Percentiles rank a stretch among this genome's conserved stretches.
phyloP scores from a whole-genome alignment of 37 sponge, comb jelly and placozoan species.

The Diacarnus erythraeanus region DNA sequence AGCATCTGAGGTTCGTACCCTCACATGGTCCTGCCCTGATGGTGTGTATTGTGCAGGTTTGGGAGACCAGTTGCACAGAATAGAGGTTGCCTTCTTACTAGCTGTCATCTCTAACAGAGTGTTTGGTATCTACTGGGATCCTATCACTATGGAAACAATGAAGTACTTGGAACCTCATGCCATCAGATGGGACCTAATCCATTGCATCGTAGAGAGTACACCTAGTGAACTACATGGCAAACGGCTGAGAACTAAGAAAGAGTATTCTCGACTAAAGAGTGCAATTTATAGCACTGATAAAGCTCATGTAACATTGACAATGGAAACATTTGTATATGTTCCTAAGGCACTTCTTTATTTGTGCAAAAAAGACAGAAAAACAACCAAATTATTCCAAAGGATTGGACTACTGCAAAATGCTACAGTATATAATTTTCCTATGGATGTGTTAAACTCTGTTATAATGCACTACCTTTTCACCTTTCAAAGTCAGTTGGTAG shows the following conservation, averaged over 20 bases:
- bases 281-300: not conserved
- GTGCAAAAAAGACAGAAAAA: not conserved
- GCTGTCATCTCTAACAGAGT: not conserved
- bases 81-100: not conserved
- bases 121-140: not conserved
- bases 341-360: not conserved
- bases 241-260: too few relatives aligned
- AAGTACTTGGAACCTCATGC: conserved; percentile 1
- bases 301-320: not conserved
- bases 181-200: not conserved
- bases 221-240: too few relatives aligned
- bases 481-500: not conserved
- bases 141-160: not conserved
- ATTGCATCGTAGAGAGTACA: not conserved
- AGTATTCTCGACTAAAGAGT: not conserved
- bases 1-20: not conserved
- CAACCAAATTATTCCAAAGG: not conserved
- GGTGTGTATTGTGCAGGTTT: not conserved
- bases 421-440: not conserved
- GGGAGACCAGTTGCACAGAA: conserved; percentile 3
- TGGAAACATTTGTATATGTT: not conserved
- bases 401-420: not conserved
- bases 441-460: not conserved
- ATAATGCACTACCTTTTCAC: not conserved
- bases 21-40: conserved; percentile 1